phyloP scores from a whole-genome alignment of 2,113 vertebrate species.

The Chaetodon auriga region DNA sequence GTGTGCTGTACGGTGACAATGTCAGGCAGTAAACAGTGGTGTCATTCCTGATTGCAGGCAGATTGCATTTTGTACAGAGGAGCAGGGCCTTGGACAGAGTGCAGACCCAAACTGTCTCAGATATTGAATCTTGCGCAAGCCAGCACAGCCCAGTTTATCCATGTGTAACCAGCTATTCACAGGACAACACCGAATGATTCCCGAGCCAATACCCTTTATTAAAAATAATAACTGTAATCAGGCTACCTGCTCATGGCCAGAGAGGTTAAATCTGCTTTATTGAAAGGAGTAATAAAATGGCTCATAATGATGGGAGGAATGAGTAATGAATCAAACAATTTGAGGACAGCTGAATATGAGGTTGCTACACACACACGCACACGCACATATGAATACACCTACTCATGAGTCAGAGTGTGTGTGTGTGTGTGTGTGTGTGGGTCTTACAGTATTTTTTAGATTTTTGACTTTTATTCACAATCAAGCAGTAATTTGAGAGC shows the following conservation, averaged over 20 bases:
- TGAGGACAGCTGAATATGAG: constrained; percentile 48
- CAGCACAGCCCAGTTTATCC: constrained; percentile 52
- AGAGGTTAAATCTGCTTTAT: constrained; percentile 71
- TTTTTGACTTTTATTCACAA: neutral
- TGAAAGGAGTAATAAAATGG: constrained; percentile 75
- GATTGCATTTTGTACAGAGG: constrained; percentile 70
- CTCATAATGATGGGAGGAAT: constrained; percentile 66
- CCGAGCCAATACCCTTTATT: constrained; percentile 79
- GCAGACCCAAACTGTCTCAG: constrained; percentile 53
- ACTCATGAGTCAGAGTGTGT: neutral
- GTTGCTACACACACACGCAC: constrained; percentile 19
- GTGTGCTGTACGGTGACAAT: constrained; percentile 44
- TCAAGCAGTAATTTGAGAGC: neutral
- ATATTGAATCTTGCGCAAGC: constrained; percentile 63
- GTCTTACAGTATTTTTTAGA: neutral
- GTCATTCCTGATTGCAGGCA: constrained; percentile 74
- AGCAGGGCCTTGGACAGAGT: constrained; percentile 35
- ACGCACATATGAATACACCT: constrained; percentile 3
- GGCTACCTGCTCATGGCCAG: constrained; percentile 64
- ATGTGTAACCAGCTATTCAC: constrained; percentile 65
- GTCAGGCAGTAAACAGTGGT: constrained; percentile 69
- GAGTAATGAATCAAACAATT: constrained; percentile 72
- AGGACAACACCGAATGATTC: constrained; percentile 74
- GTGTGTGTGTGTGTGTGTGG: neutral
- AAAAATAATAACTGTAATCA: constrained; percentile 85